Percentiles rank a stretch among this genome's conserved stretches.
Conservation (phyloP, 2,797 vertebrate species). For the Dryobates pubescens region DNA sequence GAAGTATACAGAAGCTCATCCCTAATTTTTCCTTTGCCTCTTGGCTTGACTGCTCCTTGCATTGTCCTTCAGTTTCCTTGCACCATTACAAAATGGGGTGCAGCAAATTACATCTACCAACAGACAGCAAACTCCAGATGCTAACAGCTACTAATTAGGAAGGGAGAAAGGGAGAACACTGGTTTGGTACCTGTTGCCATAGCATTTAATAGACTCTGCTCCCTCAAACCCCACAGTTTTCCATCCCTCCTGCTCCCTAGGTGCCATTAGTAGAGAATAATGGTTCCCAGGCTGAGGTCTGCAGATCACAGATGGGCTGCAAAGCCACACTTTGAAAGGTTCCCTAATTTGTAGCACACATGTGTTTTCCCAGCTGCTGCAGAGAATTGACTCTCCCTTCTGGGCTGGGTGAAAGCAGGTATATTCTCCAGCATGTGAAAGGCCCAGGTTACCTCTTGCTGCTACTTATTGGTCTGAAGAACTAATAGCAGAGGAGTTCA, state of each 20-base stretch:
- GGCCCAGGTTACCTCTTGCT: neutral
- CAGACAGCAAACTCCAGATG: constrained; percentile 22
- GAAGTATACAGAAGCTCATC: neutral
- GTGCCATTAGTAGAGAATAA: constrained; percentile 57
- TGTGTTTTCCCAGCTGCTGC: neutral
- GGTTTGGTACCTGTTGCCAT: constrained; percentile 60
- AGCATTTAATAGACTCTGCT: constrained; percentile 48
- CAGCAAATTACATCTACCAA: constrained; percentile 14
- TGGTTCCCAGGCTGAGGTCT: constrained; percentile 29
- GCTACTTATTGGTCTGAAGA: neutral
- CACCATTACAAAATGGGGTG: neutral
- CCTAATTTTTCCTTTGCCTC: neutral
- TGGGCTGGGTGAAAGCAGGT: neutral
- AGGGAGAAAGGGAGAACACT: neutral
- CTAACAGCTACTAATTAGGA: constrained; percentile 54
- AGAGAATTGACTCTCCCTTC: neutral
- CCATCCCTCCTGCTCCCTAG: constrained; percentile 20
- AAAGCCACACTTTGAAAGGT: constrained; percentile 45
- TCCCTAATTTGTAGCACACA: constrained; percentile 38
- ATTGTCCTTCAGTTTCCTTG: neutral
- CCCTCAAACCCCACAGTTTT: constrained; percentile 17
- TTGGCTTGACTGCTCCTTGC: neutral
- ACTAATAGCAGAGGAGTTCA: neutral
- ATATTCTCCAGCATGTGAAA: neutral
- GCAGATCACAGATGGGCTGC: constrained; percentile 34